Conservation (phyloP, 23 tunicate species). For the Trididemnum clinides region DNA sequence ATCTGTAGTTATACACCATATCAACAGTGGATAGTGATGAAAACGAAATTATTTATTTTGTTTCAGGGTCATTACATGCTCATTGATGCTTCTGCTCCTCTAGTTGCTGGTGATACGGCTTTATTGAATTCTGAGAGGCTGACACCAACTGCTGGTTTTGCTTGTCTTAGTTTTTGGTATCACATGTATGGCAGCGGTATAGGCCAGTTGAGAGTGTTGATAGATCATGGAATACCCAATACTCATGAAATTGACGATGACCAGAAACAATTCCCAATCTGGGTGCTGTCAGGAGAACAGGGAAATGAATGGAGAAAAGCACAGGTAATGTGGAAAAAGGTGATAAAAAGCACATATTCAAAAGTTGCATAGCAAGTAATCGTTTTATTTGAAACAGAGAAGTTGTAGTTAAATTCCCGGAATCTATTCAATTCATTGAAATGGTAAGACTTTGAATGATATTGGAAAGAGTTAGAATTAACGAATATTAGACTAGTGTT, state of each 20-base stretch:
- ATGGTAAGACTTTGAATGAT: too few species aligned
- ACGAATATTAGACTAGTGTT: too few species aligned
- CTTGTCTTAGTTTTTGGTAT: slow-evolving; percentile 81
- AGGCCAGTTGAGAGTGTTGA: slow-evolving; percentile 48
- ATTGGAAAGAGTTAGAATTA: too few species aligned
- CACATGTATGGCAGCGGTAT: slow-evolving; percentile 62
- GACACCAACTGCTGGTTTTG: slow-evolving; percentile 67
- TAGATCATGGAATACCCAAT: slow-evolving; percentile 71
- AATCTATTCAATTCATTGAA: too few species aligned
- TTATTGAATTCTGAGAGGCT: slow-evolving; percentile 56
- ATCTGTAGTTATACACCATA: slow-evolving; percentile 31
- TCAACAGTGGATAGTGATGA: not conserved
- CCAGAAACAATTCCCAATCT: slow-evolving; percentile 54
- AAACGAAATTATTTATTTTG: not conserved
- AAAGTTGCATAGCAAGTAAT: too few species aligned
- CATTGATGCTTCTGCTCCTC: slow-evolving; percentile 45
- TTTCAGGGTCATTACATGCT: slow-evolving; percentile 73
- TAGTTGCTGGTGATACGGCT: slow-evolving; percentile 35
- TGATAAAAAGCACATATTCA: too few species aligned
- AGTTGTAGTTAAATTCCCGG: too few species aligned
- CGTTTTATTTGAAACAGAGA: too few species aligned
- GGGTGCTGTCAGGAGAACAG: slow-evolving; percentile 70
- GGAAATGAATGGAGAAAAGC: slow-evolving; percentile 75
- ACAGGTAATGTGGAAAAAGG: too few species aligned
- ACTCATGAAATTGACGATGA: slow-evolving; percentile 62